Evolutionary conservation across 2,113 vertebrate species (phyloP).

Genomic region (Rhipidura dahli): DNA sequence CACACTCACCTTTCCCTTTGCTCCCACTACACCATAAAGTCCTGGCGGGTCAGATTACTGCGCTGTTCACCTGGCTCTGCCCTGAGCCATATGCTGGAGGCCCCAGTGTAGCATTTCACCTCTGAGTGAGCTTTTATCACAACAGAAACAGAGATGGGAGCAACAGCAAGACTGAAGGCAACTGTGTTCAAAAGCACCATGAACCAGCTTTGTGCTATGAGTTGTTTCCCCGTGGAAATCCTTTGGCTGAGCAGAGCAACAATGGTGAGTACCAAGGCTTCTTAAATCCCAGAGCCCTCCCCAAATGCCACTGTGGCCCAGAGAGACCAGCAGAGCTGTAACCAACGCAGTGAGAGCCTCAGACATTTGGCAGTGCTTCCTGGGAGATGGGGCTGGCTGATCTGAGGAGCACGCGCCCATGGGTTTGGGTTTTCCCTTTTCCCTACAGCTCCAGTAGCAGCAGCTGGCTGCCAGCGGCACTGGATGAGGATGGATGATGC

Average conservation of each 20-base stretch:
- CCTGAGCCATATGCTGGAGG: background rate
- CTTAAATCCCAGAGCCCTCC: background rate
- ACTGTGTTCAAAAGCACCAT: background rate
- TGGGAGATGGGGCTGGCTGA: rapidly evolving
- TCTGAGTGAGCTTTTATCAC: background rate
- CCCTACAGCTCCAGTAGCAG: background rate
- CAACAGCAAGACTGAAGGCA: background rate
- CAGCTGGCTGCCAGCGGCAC: rapidly evolving
- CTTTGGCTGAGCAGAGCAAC: background rate
- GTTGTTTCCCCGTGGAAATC: background rate
- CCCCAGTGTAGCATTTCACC: conserved; percentile 19
- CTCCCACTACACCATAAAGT: background rate
- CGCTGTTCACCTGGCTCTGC: background rate
- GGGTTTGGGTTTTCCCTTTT: background rate
- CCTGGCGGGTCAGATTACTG: background rate
- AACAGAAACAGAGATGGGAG: background rate
- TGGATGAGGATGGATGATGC: background rate
- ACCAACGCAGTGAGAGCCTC: rapidly evolving
- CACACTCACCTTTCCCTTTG: background rate
- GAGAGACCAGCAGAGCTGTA: background rate
- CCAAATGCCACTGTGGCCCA: background rate
- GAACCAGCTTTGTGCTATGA: background rate
- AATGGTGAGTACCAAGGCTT: background rate
- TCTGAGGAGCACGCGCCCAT: rapidly evolving
- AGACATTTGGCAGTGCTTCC: background rate